Percentiles rank a stretch among this genome's conserved stretches.
phyloP scores from a whole-genome alignment of 2,888 invertebrate species.

The Rhingia campestris region DNA sequence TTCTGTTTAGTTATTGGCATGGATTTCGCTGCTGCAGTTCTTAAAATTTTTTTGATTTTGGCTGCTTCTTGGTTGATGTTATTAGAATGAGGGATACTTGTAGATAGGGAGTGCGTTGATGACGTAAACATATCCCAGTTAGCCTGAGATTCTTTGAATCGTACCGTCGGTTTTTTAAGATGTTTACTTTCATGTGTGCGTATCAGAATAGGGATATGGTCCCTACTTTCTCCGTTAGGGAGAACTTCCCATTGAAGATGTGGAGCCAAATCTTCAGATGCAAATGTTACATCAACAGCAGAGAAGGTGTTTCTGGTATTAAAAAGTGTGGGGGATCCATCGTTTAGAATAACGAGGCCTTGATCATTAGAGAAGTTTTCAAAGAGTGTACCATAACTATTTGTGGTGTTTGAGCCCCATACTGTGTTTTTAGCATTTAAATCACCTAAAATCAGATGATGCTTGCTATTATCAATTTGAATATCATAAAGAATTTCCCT shows the following conservation, averaged over 20 bases:
- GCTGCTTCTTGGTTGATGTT: constrained; percentile 24
- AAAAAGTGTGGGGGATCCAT: constrained; percentile 3
- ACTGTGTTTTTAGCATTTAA: too few relatives aligned
- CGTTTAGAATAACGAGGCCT: constrained; percentile 5
- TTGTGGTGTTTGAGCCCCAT: not conserved
- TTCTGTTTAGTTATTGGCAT: constrained; percentile 18
- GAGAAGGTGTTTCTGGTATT: constrained; percentile 11
- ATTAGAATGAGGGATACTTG: not conserved
- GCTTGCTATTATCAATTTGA: not conserved
- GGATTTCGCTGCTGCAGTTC: constrained; percentile 12
- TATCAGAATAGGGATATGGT: constrained; percentile 20
- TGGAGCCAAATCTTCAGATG: constrained; percentile 13
- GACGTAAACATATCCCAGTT: not conserved
- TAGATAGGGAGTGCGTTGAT: not conserved
- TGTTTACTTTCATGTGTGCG: constrained; percentile 1
- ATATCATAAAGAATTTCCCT: not conserved
- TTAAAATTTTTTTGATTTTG: constrained; percentile 8
- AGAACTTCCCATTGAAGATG: constrained; percentile 9
- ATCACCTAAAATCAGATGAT: constrained; percentile 7
- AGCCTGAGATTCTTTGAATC: constrained; percentile 2
- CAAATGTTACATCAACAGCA: constrained; percentile 2
- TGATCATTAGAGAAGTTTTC: constrained; percentile 10
- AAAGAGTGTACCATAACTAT: not conserved
- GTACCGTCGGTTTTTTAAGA: not conserved
- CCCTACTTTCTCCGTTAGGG: not conserved